Evolutionary conservation across 2,113 vertebrate genomes (phyloP).

Genomic region (Lamprologus tigripictilis): DNA sequence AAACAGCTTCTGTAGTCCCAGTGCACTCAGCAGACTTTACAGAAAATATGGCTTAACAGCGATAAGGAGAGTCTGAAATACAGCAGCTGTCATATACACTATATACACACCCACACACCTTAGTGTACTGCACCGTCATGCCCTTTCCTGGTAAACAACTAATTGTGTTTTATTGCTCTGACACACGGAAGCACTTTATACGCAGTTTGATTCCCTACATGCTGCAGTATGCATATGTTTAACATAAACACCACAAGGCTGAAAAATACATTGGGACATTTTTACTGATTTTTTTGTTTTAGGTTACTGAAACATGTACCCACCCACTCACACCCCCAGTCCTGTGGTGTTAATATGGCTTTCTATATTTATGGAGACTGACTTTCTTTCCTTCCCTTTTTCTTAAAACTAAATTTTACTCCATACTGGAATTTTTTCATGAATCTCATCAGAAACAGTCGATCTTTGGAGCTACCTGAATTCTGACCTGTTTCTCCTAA

Average conservation of each 20-base stretch:
- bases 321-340: not conserved
- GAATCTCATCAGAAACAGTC: not conserved
- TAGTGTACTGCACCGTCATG: not conserved
- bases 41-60: not conserved
- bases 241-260: not conserved
- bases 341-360: not conserved
- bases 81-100: not conserved
- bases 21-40: not conserved
- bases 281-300: not conserved
- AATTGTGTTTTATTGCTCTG: not conserved
- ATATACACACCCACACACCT: not conserved
- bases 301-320: not conserved
- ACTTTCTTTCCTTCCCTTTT: not conserved
- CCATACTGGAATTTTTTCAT: not conserved
- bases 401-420: not conserved
- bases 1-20: not conserved
- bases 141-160: not conserved
- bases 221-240: not conserved
- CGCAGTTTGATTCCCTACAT: not conserved
- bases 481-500: not conserved
- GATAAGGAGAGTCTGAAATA: not conserved
- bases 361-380: not conserved
- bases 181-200: not conserved
- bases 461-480: not conserved
- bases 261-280: not conserved